Base-by-base conservation (phyloP, 2,888 invertebrate genomes). In the Augiades crinisus region DNA sequence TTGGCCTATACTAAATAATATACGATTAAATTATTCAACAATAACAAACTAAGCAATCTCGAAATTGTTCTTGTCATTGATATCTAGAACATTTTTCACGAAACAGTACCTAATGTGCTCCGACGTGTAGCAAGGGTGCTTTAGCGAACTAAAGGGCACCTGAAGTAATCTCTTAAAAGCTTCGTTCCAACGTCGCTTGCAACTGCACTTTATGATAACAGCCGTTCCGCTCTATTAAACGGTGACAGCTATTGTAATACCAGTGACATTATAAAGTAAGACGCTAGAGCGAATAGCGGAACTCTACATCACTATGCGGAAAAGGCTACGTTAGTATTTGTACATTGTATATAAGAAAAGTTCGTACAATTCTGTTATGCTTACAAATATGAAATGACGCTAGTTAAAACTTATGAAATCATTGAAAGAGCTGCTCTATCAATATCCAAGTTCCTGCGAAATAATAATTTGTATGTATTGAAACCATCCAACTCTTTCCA, bases 151-250 rank as follows among this genome's bases (percentile, higher is more conserved):
- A 31, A 43, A 19, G 30, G 30, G 12, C 30, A 43, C 31, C 33
- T 45, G 33, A 45, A 45, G 14, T 33, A 45, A 34, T 45, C 33
- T 34, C 44, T 45, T 44, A 45, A 45, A 41, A 45, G 33, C 44
- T 14, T 34, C 33, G 33, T 45, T 34, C 21, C 14, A 34, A 12
- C 38, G 5, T 16, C 10, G 27, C 17, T 14, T 45, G 33, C 44
- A 19, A 22, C 22, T 45, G 33, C 44, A 34, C 27, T 16, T 17
- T 41, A 16, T 16, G 5, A 27, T 10, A 19, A n/a, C 2, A 33
- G 5, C 4, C 22, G n/a, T 8, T 27, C 10, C 37, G 37, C 21
- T 21, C 19, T 19, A 19, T 37, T 37, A 21, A 21, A 3, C 21
- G 37, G 10, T 17, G 37, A 37, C 37, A 21, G 12, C 17, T 36